phyloP scores from a whole-genome alignment of 2,113 vertebrate species.

The Cheirogaleus medius region DNA sequence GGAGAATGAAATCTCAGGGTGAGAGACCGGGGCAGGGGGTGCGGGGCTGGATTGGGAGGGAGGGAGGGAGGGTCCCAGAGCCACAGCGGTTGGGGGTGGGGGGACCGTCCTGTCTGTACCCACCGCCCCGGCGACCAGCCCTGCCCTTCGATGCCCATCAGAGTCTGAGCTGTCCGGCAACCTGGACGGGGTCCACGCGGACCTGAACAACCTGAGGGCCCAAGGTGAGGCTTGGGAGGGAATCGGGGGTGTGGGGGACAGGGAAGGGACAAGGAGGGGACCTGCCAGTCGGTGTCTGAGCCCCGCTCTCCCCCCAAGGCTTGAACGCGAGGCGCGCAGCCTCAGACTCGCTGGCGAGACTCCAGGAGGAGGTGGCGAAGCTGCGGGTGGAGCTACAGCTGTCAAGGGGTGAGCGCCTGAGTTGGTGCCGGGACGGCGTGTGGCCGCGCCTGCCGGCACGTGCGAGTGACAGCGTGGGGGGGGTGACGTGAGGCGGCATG shows the following conservation, averaged over 20 bases:
- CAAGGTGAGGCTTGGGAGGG: constrained; percentile 44
- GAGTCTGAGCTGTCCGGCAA: constrained; percentile 24
- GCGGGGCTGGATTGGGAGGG: not conserved
- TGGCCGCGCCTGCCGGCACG: not conserved
- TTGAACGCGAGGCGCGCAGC: constrained; percentile 37
- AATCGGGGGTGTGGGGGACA: rapidly evolving
- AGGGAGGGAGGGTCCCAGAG: not conserved
- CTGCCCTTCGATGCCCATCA: not conserved
- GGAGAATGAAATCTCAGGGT: constrained; percentile 46
- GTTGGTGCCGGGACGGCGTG: not conserved
- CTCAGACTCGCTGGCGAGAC: not conserved
- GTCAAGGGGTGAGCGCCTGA: constrained; percentile 28
- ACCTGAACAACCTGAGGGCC: constrained; percentile 58
- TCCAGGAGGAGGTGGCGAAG: constrained; percentile 56
- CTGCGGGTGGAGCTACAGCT: constrained; percentile 49
- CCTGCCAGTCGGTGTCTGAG: not conserved
- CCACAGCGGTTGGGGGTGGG: rapidly evolving
- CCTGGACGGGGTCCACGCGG: constrained; percentile 37
- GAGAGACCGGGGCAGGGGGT: not conserved
- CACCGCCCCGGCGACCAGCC: not conserved
- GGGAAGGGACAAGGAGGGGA: rapidly evolving
- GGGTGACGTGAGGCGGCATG: not conserved
- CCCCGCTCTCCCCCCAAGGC: not conserved
- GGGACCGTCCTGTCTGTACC: not conserved
- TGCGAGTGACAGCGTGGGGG: rapidly evolving